Conservation (phyloP, 2,888 invertebrate species). For the Stratiomys singularior region DNA sequence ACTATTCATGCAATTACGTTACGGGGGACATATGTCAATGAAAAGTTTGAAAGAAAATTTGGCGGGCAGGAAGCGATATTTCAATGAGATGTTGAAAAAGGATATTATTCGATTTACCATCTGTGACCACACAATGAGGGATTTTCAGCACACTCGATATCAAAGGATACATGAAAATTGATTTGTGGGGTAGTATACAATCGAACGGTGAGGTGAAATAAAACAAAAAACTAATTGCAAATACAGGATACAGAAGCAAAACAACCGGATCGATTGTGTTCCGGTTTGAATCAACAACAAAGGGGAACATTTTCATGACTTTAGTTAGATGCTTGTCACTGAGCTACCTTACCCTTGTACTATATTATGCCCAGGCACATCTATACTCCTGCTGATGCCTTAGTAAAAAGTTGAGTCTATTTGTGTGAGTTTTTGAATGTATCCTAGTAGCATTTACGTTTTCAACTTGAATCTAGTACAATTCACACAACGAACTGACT, state of each 20-base stretch:
- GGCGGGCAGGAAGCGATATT: neutral
- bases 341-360: neutral
- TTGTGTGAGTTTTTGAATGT: neutral
- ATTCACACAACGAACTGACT: neutral
- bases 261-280: slow-evolving; percentile 33
- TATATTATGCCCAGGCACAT: neutral
- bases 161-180: neutral
- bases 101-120: slow-evolving; percentile 29
- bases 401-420: neutral
- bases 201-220: neutral
- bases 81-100: neutral
- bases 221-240: neutral
- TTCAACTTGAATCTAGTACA: slow-evolving; percentile 16
- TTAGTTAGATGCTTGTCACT: neutral
- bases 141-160: slow-evolving; percentile 6
- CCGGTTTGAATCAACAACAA: slow-evolving; percentile 29
- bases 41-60: neutral
- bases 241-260: slow-evolving; percentile 26
- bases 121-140: slow-evolving; percentile 21
- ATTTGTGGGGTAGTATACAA: neutral
- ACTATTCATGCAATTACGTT: neutral
- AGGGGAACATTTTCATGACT: neutral
- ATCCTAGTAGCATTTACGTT: neutral
- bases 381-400: neutral
- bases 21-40: neutral